Conservation (phyloP, 2,888 invertebrate species). For the Trilocha varians region DNA sequence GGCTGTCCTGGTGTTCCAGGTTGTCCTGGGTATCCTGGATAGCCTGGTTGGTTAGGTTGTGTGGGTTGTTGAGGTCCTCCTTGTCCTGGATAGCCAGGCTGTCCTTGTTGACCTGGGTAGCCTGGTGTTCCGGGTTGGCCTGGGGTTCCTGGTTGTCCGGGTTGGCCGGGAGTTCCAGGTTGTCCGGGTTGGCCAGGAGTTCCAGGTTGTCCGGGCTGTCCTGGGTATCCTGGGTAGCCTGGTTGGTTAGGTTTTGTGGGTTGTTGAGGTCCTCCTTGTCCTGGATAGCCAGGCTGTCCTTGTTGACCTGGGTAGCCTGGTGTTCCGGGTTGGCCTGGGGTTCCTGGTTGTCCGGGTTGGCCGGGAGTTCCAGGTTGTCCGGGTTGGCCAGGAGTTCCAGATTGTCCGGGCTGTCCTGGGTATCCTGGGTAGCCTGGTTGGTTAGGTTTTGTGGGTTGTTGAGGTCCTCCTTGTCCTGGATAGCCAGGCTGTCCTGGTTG, state of each 20-base stretch:
- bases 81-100: slow-evolving; percentile 10
- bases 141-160: slow-evolving; percentile 21
- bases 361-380: slow-evolving; percentile 16
- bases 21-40: slow-evolving; percentile 5
- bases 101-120: slow-evolving; percentile 16
- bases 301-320: slow-evolving; percentile 15
- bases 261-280: slow-evolving; percentile 4
- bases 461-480: slow-evolving; percentile 16
- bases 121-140: slow-evolving; percentile 15
- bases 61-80: slow-evolving; percentile 5
- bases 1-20: slow-evolving; percentile 12
- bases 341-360: slow-evolving; percentile 14
- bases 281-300: slow-evolving; percentile 13
- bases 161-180: slow-evolving; percentile 25
- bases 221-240: slow-evolving; percentile 9
- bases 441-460: slow-evolving; percentile 22
- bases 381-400: slow-evolving; percentile 12
- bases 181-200: slow-evolving; percentile 24
- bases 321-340: slow-evolving; percentile 13
- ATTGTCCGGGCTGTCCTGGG: slow-evolving; percentile 12
- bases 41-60: slow-evolving; percentile 2
- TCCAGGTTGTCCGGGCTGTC: slow-evolving; percentile 13
- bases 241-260: slow-evolving; percentile 6
- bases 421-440: slow-evolving; percentile 18
- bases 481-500: slow-evolving; percentile 33